Base-by-base conservation (phyloP, 2,888 invertebrate species). In the Liposcelis brunnea region DNA sequence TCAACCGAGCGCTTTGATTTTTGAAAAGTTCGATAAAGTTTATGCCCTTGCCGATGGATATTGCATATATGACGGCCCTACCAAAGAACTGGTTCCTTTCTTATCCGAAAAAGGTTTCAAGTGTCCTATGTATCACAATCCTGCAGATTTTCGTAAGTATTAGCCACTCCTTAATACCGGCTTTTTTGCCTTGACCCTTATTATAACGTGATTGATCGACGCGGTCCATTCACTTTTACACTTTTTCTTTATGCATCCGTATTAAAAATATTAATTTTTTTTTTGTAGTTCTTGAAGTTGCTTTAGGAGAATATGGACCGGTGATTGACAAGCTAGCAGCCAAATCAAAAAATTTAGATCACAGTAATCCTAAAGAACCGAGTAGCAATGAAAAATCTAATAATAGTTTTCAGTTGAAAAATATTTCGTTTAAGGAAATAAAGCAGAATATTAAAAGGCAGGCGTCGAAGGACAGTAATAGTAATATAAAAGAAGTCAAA, bases 121-220 rank as follows among this genome's bases (percentile, higher is more conserved):
- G 21, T 93, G 93, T 61, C 93, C 91, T 0, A 74, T 79, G 12
- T 86, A 84, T 57, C 87, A 93, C 61, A 91, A 90, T 65, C 89
- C 90, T 34, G 84, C 89, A 12, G 91, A 91, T 63, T 90, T 78
- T 64, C 70, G 89, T 87, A 65, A 77, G 77, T 70, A 53, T 48
- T 65, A 64, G n/a, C n/a, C n/a, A n/a, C n/a, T n/a, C n/a, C n/a
- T n/a, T 43, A 16, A 15, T 47, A 33, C 14, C 2, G 11, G 43
- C 42, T 18, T 11, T 26, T 7, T 31, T 16, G 8, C n/a, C 11
- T 31, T 16, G 15, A 42, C 32, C 31, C 32, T 14, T 15, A 32
- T 10, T 15, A 26, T 8, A 16, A 18, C 8, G 15, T 21, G 10
- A 42, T 11, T 6, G 42, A 16, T 42, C 21, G 10, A 18, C 10